Conservation (phyloP, 1,140 invertebrate genomes). For the Caenorhabditis briggsae region DNA sequence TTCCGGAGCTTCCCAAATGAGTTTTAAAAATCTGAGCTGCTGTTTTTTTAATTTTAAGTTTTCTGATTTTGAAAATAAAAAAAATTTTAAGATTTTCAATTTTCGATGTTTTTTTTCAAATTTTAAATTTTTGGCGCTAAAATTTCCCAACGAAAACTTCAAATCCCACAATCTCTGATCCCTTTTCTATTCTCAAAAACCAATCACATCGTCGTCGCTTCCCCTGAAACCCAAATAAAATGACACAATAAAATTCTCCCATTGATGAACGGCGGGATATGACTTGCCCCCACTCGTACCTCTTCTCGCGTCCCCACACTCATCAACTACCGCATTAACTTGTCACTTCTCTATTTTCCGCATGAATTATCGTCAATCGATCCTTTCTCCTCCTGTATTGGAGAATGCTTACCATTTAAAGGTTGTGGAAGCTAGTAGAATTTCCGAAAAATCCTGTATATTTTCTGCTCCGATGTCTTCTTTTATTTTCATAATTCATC, state of each 20-base stretch:
- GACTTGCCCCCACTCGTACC: not conserved
- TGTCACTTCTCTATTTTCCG: conserved; percentile 52
- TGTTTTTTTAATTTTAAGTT: too few species aligned
- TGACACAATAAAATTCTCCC: conserved; percentile 22
- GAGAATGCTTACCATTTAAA: too few species aligned
- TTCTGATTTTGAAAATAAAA: too few species aligned
- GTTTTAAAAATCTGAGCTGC: too few species aligned
- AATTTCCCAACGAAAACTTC: too few species aligned
- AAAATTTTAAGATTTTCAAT: too few species aligned
- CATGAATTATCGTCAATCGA: conserved; percentile 46
- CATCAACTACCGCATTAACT: conserved; percentile 56
- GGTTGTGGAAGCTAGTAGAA: too few species aligned
- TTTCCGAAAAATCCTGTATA: too few species aligned
- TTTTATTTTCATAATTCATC: conserved; percentile 23
- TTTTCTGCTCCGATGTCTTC: not conserved
- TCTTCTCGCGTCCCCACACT: not conserved
- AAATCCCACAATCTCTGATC: too few species aligned
- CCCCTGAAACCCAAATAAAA: conserved; percentile 11
- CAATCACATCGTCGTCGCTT: not conserved
- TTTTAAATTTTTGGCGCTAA: too few species aligned
- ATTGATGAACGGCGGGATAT: conserved; percentile 36
- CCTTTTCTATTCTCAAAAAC: not conserved
- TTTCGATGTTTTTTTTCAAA: too few species aligned
- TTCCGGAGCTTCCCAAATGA: too few species aligned
- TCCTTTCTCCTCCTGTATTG: not conserved